These are phyloP conservation scores for Lobophora halterata DNA, from an alignment of 2,888 invertebrate species.

Conservation along the genomic window DNA sequence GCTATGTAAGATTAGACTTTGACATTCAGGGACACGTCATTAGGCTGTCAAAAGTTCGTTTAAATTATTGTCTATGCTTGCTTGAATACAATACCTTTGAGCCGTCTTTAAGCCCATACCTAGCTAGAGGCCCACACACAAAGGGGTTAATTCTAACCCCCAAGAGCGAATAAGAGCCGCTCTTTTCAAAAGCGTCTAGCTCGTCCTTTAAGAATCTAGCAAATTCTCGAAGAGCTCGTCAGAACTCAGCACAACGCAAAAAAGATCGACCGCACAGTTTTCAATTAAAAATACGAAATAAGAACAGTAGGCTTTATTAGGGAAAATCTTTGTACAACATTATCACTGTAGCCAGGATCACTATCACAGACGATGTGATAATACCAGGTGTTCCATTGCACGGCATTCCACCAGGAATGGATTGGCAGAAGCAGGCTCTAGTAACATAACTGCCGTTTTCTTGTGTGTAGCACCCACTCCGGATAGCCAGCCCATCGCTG, in stretches of 20 bases:
- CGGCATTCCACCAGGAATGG: slow-evolving; percentile 58
- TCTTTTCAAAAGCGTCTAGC: too few species aligned
- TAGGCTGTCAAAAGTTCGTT: slow-evolving; percentile 2
- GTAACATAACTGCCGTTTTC: slow-evolving; percentile 59
- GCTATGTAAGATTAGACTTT: slow-evolving; percentile 24
- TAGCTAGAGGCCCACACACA: too few species aligned
- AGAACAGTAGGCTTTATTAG: too few species aligned
- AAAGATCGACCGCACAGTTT: too few species aligned
- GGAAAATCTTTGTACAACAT: slow-evolving; percentile 29
- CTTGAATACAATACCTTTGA: too few species aligned
- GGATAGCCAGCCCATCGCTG: slow-evolving; percentile 63
- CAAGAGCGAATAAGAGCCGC: too few species aligned
- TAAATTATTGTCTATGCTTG: background rate
- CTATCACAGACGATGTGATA: slow-evolving; percentile 26
- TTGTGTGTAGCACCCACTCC: slow-evolving; percentile 82
- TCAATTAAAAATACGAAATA: too few species aligned
- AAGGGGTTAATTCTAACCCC: too few species aligned
- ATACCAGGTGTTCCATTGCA: slow-evolving; percentile 48
- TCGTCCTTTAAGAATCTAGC: too few species aligned
- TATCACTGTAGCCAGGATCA: slow-evolving; percentile 31
- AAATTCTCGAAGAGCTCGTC: too few species aligned
- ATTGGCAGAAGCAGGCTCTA: slow-evolving; percentile 65
- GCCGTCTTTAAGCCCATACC: too few species aligned
- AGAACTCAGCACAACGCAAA: too few species aligned
- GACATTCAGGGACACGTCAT: slow-evolving; percentile 46